Conservation (phyloP, 2,888 invertebrate species). For the Aricia artaxerxes region DNA sequence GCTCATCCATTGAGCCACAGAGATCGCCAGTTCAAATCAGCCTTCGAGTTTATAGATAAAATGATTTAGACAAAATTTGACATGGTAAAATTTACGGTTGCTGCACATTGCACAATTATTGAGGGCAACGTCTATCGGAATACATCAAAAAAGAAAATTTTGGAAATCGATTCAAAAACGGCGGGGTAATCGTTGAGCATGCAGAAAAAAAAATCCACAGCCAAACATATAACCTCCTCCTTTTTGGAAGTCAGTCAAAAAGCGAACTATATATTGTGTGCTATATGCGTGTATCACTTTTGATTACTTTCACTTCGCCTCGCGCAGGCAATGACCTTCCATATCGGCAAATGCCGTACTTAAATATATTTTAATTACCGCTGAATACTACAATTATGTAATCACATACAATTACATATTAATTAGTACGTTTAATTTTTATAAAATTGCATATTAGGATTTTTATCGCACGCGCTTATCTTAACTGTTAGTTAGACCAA, state of each 20-base stretch:
- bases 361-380: slow-evolving; percentile 9
- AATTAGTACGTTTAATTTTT: background rate
- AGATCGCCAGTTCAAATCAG: no score
- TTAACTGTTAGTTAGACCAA: background rate
- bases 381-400: background rate
- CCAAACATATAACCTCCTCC: no score
- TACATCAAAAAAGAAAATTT: background rate
- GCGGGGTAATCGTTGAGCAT: no score
- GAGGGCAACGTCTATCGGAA: no score
- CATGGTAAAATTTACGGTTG: no score
- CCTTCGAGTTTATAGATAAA: no score
- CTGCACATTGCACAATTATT: no score
- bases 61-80: no score
- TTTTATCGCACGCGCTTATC: background rate
- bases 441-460: background rate
- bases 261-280: background rate
- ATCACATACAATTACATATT: background rate
- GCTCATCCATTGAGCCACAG: no score
- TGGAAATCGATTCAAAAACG: background rate
- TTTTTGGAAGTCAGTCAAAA: background rate
- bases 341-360: background rate
- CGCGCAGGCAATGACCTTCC: slow-evolving; percentile 25
- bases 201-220: no score
- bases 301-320: slow-evolving; percentile 21
- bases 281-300: slow-evolving; percentile 12